Evolutionary conservation across 2,797 vertebrate species (phyloP), one percentile per base, ranked within the genome.

Genomic region (Dipus sagitta): DNA sequence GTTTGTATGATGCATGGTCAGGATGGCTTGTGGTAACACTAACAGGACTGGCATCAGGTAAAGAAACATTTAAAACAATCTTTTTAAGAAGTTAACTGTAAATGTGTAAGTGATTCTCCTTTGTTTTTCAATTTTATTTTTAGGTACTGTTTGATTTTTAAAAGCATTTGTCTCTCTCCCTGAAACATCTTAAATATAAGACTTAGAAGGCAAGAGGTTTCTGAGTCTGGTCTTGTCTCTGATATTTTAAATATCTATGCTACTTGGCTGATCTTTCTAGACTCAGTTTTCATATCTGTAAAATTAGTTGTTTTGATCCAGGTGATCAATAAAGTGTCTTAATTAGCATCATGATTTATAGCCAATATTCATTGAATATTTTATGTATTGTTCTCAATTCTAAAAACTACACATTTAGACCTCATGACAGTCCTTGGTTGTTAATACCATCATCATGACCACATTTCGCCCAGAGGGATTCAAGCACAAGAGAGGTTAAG

Each of bases 11-110:
- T 52, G 99, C 99, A 2, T 99, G 99, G 99, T 99, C 99, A 12
- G 99, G 99, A 70, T 99, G 99, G 99, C 98, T 99, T 42, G 99
- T 99, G 78, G 99, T 99, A 92, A 99, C 99, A 0, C 98, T 99
- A 60, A 99, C 99, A 30, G 99, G 99, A 88, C 97, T 99, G 98
- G 99, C 99, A 67, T 99, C 99, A 98, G 99, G 99, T 99, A 99
- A 97, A 64, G 86, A 92, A 79, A 72, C 0, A 42, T 0, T 86
- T 34, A 42, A 58, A 91, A 24, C 1, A 26, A 28, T 72, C 12
- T 10, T 65, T 88, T 90, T 28, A 86, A 20, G 32, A 14, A n/a
- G 54, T 74, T 72, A 88, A 70, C 6, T 47, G 13, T 80, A 42
- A 94, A 34, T 58, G 4, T 47, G 13, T 83, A 42, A 94, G n/a